phyloP scores from a whole-genome alignment of 2,113 vertebrate species.

The Theristicus caerulescens region DNA sequence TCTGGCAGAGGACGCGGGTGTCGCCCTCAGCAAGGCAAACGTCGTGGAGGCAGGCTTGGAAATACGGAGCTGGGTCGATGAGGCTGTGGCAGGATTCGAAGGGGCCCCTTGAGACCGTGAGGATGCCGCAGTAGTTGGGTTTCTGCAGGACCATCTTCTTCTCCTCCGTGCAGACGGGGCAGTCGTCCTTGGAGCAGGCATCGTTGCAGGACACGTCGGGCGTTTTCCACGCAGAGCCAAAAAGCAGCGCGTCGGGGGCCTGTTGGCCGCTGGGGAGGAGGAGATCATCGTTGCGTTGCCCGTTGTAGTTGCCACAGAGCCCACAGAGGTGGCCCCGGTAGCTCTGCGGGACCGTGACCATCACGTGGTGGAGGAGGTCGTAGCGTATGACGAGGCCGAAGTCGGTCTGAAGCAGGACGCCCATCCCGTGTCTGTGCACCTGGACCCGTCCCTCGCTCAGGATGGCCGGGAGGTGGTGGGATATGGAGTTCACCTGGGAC shows the following conservation, averaged over 20 bases:
- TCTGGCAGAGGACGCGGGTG: slow-evolving; percentile 70
- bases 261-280: slow-evolving; percentile 22
- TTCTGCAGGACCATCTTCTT: slow-evolving; percentile 41
- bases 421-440: slow-evolving; percentile 2
- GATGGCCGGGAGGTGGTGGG: slow-evolving; percentile 34
- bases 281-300: slow-evolving; percentile 34
- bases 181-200: not conserved
- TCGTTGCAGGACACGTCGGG: not conserved
- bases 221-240: slow-evolving; percentile 64
- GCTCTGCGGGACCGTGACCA: slow-evolving; percentile 38
- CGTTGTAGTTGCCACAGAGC: slow-evolving; percentile 75
- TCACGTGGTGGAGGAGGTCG: slow-evolving; percentile 46
- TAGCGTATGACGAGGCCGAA: slow-evolving; percentile 67
- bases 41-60: slow-evolving; percentile 57
- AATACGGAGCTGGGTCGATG: slow-evolving; percentile 8
- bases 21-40: not conserved
- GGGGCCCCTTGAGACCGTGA: slow-evolving; percentile 17
- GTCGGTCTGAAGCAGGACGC: slow-evolving; percentile 21
- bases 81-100: slow-evolving; percentile 61
- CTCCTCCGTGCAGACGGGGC: slow-evolving; percentile 24
- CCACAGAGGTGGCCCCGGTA: slow-evolving; percentile 67
- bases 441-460: slow-evolving; percentile 28
- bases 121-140: slow-evolving; percentile 69
- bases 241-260: not conserved
- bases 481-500: slow-evolving; percentile 57